These are phyloP conservation scores for Loripinus fragilis DNA, from an alignment of 2,888 invertebrate genomes.

Conservation along the genomic window DNA sequence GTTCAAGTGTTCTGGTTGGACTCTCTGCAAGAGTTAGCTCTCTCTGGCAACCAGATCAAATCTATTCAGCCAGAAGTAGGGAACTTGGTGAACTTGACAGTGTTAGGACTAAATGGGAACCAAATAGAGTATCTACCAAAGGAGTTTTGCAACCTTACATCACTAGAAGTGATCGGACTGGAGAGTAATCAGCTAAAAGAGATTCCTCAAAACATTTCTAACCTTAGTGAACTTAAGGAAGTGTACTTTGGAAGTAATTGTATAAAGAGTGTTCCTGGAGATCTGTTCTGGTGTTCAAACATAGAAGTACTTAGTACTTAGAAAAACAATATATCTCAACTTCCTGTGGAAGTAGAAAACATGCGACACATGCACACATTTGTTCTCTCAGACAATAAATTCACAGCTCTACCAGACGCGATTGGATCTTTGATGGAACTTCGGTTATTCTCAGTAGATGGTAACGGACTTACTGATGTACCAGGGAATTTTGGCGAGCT, in stretches of 20 bases:
- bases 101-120: constrained; percentile 79
- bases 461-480: constrained; percentile 70
- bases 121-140: constrained; percentile 71
- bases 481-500: constrained; percentile 77
- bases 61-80: constrained; percentile 73
- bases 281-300: constrained; percentile 77
- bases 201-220: constrained; percentile 76
- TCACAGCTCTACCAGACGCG: constrained; percentile 69
- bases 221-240: constrained; percentile 75
- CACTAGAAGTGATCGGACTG: constrained; percentile 73
- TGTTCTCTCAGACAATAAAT: constrained; percentile 73
- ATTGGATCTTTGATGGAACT: constrained; percentile 72
- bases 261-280: constrained; percentile 74
- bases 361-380: constrained; percentile 74
- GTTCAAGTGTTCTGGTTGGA: constrained; percentile 78
- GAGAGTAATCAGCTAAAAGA: constrained; percentile 74
- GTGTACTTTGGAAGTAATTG: constrained; percentile 77
- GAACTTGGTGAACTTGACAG: constrained; percentile 69
- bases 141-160: constrained; percentile 68
- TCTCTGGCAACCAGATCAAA: constrained; percentile 77
- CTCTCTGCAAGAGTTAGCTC: constrained; percentile 73
- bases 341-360: constrained; percentile 79
- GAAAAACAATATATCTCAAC: constrained; percentile 72
- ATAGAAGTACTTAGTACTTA: constrained; percentile 74
- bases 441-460: constrained; percentile 66